Evolutionary conservation across 64 coral and sea anemone genomes (phyloP).

Genomic region (Orbicella faveolata): DNA sequence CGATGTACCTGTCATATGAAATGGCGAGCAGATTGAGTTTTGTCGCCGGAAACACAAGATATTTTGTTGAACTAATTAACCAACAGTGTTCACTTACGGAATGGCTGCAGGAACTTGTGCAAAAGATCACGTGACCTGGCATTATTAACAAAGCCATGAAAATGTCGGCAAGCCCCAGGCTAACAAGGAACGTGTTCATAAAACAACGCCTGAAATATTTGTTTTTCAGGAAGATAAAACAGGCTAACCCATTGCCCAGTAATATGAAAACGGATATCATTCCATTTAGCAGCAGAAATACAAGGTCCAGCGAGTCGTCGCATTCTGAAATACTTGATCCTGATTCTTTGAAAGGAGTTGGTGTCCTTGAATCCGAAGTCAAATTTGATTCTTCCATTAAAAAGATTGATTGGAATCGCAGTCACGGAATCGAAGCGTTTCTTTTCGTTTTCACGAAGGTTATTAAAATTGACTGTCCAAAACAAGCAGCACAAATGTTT

Average conservation of each 20-base stretch:
- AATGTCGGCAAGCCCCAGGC: slow-evolving; percentile 46
- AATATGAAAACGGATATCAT: slow-evolving; percentile 1
- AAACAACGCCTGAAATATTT: background rate
- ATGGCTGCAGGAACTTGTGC: background rate
- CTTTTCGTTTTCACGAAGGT: too few relatives aligned
- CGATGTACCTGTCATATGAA: slow-evolving; percentile 40
- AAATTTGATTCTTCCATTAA: background rate
- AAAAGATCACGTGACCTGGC: slow-evolving; percentile 42
- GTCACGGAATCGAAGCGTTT: too few relatives aligned
- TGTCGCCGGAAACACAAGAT: slow-evolving; percentile 20
- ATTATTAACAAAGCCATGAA: slow-evolving; percentile 47
- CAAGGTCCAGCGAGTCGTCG: background rate
- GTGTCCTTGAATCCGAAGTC: background rate
- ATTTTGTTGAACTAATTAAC: slow-evolving; percentile 6
- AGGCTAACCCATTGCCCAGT: slow-evolving; percentile 32
- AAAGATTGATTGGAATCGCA: background rate
- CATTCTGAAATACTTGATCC: background rate
- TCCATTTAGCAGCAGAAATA: background rate
- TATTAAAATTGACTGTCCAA: too few relatives aligned
- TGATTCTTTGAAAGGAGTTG: background rate
- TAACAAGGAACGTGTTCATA: slow-evolving; percentile 63
- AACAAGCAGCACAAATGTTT: too few relatives aligned
- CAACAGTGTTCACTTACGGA: background rate
- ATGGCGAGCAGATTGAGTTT: slow-evolving; percentile 49
- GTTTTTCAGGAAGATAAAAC: slow-evolving; percentile 25